Evolutionary conservation across 2,888 invertebrate genomes (phyloP).

Genomic region (Melanostoma mellinum): DNA sequence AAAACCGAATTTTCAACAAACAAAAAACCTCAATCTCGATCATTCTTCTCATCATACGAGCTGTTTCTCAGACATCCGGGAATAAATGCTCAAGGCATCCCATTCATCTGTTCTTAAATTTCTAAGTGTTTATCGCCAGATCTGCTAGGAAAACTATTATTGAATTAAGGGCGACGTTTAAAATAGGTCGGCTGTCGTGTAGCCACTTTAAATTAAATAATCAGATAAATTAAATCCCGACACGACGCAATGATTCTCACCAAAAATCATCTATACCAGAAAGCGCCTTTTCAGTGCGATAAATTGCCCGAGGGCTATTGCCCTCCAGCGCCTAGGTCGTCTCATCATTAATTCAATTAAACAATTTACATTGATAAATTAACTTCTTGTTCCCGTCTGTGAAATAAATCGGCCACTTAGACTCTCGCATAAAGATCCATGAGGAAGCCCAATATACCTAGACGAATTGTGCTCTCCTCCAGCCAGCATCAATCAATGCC

Average conservation of each 20-base stretch:
- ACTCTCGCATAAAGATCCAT: constrained; percentile 18
- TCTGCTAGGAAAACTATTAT: not conserved
- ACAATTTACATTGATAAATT: constrained; percentile 67
- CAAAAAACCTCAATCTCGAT: no score
- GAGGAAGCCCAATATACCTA: not conserved
- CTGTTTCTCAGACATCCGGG: no score
- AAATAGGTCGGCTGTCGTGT: not conserved
- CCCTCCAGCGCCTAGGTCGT: constrained; percentile 15
- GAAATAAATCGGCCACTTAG: constrained; percentile 64
- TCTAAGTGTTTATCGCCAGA: not conserved
- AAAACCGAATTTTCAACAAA: no score
- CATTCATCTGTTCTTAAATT: no score
- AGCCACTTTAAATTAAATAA: constrained; percentile 26
- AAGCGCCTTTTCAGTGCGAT: not conserved
- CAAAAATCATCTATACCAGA: constrained; percentile 26
- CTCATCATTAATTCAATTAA: constrained; percentile 70
- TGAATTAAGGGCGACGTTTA: constrained; percentile 18
- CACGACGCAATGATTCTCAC: not conserved
- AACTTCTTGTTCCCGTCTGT: constrained; percentile 40
- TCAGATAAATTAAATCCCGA: constrained; percentile 25
- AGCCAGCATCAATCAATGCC: constrained; percentile 65
- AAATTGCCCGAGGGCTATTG: constrained; percentile 7
- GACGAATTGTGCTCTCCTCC: constrained; percentile 2
- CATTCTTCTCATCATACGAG: no score
- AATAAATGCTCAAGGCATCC: no score